A percentile compares a stretch with the other conserved stretches of the same genome.
Conservation (phyloP, 2,113 vertebrate species). For the Gulo gulo region DNA sequence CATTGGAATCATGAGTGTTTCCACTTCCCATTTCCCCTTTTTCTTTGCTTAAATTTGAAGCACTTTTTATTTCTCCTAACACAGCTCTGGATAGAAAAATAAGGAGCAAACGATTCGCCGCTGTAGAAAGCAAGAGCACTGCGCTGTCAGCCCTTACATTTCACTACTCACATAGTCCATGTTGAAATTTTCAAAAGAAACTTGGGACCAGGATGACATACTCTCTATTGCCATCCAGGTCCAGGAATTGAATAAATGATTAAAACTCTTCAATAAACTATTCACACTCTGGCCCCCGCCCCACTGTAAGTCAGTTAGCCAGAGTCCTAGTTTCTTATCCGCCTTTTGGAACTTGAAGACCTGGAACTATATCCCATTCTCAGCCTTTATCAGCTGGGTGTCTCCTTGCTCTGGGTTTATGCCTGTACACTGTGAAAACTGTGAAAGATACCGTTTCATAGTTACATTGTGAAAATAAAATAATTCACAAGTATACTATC, state of each 20-base stretch:
- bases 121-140: not conserved
- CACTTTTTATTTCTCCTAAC: not conserved
- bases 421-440: not conserved
- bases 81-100: not conserved
- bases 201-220: not conserved
- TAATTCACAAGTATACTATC: not conserved
- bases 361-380: not conserved
- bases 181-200: conserved; percentile 33
- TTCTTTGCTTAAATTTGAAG: not conserved
- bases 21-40: not conserved
- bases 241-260: not conserved
- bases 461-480: not conserved
- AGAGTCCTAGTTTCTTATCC: not conserved
- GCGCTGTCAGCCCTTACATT: not conserved
- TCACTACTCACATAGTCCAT: not conserved
- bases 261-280: not conserved
- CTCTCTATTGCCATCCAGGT: not conserved
- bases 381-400: not conserved
- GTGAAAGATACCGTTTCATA: not conserved
- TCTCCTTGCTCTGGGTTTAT: conserved; percentile 16
- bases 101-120: not conserved
- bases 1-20: not conserved
- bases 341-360: not conserved
- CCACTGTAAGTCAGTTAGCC: not conserved
- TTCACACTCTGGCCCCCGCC: not conserved